Evolutionary conservation across 2,888 invertebrate species (phyloP).

Genomic region (Macaria notata): DNA sequence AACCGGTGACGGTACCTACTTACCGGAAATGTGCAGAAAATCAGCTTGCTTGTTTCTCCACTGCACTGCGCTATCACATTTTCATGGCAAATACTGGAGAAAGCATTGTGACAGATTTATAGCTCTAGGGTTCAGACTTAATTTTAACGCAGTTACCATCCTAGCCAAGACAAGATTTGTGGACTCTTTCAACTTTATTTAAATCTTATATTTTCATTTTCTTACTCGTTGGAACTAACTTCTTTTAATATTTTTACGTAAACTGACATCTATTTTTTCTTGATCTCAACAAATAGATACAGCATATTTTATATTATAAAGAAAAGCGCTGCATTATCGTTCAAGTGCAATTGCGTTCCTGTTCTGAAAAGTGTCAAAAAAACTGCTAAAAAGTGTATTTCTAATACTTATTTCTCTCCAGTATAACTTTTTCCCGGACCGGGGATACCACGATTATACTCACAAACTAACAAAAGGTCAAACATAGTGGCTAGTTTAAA

Average conservation of each 20-base stretch:
- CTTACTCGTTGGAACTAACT: no score
- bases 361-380: no score
- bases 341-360: no score
- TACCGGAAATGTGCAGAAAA: not conserved
- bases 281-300: no score
- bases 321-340: no score
- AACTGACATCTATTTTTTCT: no score
- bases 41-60: not conserved
- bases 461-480: not conserved
- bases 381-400: no score
- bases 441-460: no score
- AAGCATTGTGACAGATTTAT: not conserved
- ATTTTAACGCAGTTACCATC: not conserved
- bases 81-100: not conserved
- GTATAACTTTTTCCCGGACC: no score
- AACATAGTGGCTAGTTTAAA: constrained; percentile 4
- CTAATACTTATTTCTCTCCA: no score
- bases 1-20: not conserved
- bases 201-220: not conserved
- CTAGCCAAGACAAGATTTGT: not conserved
- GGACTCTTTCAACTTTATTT: not conserved
- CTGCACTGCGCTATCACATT: not conserved
- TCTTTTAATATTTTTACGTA: no score
- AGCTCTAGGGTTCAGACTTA: not conserved
- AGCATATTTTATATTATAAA: no score